Percentiles rank a stretch among this genome's conserved stretches.
Conservation (phyloP, 92 coral and sea anemone genomes). For the Anthopleura xanthogrammica region DNA sequence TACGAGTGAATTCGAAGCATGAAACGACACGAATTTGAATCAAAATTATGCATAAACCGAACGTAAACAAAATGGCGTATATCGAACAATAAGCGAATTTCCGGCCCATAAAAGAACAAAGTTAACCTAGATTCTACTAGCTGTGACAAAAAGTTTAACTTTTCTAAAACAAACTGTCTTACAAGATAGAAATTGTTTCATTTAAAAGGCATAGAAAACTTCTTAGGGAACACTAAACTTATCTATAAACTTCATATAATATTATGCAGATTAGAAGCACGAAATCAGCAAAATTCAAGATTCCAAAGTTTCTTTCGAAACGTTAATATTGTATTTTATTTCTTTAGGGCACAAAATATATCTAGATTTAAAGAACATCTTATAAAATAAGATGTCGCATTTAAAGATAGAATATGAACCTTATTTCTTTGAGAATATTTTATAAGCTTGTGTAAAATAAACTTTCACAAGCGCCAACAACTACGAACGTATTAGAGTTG, state of each 20-base stretch:
- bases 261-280: background rate
- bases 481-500: background rate
- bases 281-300: background rate
- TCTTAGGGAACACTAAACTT: background rate
- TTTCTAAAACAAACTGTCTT: background rate
- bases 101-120: slow-evolving; percentile 32
- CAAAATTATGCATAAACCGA: slow-evolving; percentile 7
- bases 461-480: background rate
- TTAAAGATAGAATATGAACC: background rate
- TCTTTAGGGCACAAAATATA: background rate
- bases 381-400: background rate
- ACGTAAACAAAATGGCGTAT: slow-evolving; percentile 43
- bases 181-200: background rate
- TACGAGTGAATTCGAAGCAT: background rate
- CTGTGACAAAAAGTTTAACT: background rate
- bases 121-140: slow-evolving; percentile 5
- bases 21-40: slow-evolving; percentile 8
- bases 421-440: background rate
- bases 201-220: background rate
- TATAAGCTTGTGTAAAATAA: background rate
- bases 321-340: background rate
- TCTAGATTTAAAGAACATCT: background rate
- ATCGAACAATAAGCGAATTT: slow-evolving; percentile 27
- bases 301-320: background rate
- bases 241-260: background rate